Base-by-base conservation (phyloP, 2,888 invertebrate species). In the Pyrgus malvae region DNA sequence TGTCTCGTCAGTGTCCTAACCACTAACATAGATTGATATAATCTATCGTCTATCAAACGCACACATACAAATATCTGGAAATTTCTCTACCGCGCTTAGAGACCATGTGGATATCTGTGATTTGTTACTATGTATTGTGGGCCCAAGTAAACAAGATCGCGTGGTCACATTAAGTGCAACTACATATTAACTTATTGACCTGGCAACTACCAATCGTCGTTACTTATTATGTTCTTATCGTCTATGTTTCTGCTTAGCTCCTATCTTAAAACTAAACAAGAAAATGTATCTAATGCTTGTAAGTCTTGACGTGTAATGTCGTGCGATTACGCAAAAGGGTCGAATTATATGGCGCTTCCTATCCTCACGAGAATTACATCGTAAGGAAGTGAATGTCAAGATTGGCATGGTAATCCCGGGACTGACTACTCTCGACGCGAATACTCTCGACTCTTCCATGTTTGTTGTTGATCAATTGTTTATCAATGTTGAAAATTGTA, bases 131-230 rank as follows among this genome's bases (percentile, higher is more conserved):
- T 60, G 60, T 58, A 58, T 37, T n/a, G 38, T 48, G 23, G 12
- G 35, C 25, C 14, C 8, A 40, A 40, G 54, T 54, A 46, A 54
- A 54, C 46, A 46, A 33, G 16, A 46, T 46, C 46, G 54, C 31
- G 45, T 40, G 38, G 45, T 45, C 9, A 23, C 46, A 33, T 46
- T 54, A 64, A 70, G 66, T 68, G 66, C 65, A 72, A 72, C 66
- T 73, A n/a, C n/a, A n/a, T n/a, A 71, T 83, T 84, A 78, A 81
- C 82, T 73, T 77, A 71, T 81, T 80, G 83, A 82, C 85, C 82
- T 58, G 72, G 78, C 77, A 78, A 83, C 80, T 56, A 56, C 63
- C 57, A 64, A 64, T 74, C 70, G 71, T 70, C 66, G 60, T 60
- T 65, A 65, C 64, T 70, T 67, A 67, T 63, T 61, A 64, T 62